Percentiles rank a stretch among this genome's conserved stretches.
Conservation (phyloP, 2,888 invertebrate species). For the Lithophane ornitopus region DNA sequence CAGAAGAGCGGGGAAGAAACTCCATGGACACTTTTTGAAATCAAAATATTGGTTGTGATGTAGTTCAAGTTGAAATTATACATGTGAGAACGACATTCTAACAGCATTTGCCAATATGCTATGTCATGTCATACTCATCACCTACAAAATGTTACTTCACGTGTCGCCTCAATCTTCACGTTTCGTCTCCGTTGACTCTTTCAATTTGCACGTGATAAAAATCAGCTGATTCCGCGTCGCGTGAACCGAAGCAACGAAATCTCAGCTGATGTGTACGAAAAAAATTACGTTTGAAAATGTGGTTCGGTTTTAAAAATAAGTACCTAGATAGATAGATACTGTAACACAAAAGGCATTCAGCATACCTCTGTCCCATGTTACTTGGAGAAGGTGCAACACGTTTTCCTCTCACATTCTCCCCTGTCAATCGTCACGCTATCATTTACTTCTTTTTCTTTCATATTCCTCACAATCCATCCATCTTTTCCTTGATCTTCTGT, state of each 20-base stretch:
- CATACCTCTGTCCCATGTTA: background rate
- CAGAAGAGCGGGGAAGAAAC: no score
- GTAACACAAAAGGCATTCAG: background rate
- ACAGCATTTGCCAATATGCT: background rate
- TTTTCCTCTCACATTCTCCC: no score
- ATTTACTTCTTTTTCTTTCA: background rate
- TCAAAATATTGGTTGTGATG: no score
- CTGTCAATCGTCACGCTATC: background rate
- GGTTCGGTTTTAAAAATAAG: background rate
- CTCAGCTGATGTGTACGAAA: background rate
- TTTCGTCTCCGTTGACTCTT: constrained; percentile 24
- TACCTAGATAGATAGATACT: background rate
- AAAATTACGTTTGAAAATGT: background rate
- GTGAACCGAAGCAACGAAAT: background rate
- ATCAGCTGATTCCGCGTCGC: constrained; percentile 50
- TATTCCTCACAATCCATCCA: background rate
- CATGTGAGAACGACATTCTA: background rate
- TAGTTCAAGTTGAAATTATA: no score
- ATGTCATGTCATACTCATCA: background rate
- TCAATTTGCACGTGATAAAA: constrained; percentile 55
- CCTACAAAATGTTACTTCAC: background rate
- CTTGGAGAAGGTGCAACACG: background rate
- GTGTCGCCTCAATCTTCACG: constrained; percentile 1
- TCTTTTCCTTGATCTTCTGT: background rate
- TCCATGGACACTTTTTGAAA: no score